Conservation (phyloP, 1,140 invertebrate species). For the Chrysoperla carnea region DNA sequence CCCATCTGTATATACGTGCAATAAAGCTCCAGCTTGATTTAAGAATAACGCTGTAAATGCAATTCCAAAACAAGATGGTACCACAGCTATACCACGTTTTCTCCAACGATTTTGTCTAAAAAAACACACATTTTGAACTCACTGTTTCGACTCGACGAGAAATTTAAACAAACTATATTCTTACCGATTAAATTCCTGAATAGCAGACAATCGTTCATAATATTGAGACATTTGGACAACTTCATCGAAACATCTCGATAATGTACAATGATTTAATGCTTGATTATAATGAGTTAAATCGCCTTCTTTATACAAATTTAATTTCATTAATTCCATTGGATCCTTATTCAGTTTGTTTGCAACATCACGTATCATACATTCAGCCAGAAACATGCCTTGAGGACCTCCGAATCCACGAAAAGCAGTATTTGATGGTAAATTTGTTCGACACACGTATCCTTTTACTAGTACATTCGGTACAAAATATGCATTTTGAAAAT, state of each 20-base stretch:
- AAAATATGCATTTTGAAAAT: conserved; percentile 62
- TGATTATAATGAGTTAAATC: conserved; percentile 68
- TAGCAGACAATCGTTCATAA: conserved; percentile 31
- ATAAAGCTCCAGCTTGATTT: conserved; percentile 77
- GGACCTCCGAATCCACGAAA: conserved; percentile 82
- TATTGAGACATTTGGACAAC: conserved; percentile 54
- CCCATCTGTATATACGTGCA: conserved; percentile 83
- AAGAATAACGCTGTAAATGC: conserved; percentile 62
- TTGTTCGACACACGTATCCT: conserved; percentile 64
- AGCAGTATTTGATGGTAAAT: conserved; percentile 77
- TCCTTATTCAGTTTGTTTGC: conserved; percentile 49
- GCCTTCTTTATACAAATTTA: conserved; percentile 73
- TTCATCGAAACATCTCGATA: conserved; percentile 69
- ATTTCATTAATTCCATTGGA: conserved; percentile 25
- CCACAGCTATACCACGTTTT: conserved; percentile 70
- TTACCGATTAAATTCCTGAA: conserved; percentile 60
- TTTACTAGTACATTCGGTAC: conserved; percentile 47
- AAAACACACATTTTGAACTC: conserved; percentile 10
- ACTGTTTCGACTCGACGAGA: no score
- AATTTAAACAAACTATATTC: conserved; percentile 6
- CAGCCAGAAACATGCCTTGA: conserved; percentile 72
- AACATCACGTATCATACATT: conserved; percentile 59
- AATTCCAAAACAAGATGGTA: conserved; percentile 86
- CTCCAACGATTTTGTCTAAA: conserved; percentile 61
- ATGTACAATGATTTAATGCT: conserved; percentile 51